These are phyloP conservation scores for Meganola albula DNA, from an alignment of 2,888 invertebrate genomes.

Conservation along the genomic window DNA sequence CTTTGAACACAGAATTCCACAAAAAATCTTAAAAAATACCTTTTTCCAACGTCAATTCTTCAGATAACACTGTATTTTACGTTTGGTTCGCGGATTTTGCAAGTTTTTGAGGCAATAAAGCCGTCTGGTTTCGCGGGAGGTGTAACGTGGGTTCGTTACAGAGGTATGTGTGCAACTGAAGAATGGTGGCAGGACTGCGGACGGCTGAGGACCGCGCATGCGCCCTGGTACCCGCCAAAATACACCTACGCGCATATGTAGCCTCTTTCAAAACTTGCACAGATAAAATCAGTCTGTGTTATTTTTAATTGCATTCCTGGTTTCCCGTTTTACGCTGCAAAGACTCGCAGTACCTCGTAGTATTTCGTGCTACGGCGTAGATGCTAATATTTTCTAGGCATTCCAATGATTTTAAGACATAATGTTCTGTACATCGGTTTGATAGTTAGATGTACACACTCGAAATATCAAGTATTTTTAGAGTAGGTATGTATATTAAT, in stretches of 20 bases:
- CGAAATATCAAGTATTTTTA: too few relatives aligned
- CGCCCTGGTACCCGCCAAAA: slow-evolving; percentile 70
- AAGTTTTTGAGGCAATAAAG: slow-evolving; percentile 56
- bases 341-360: too few relatives aligned
- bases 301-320: slow-evolving; percentile 1
- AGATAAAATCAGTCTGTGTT: slow-evolving; percentile 31
- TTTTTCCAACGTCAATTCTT: slow-evolving; percentile 18
- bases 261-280: slow-evolving; percentile 56
- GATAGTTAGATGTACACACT: too few relatives aligned
- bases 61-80: slow-evolving; percentile 38
- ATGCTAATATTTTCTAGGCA: too few relatives aligned
- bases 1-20: slow-evolving; percentile 34
- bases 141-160: slow-evolving; percentile 38
- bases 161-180: slow-evolving; percentile 64
- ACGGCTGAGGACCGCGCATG: slow-evolving; percentile 58
- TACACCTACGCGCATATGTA: slow-evolving; percentile 69
- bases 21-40: slow-evolving; percentile 26
- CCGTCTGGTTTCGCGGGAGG: slow-evolving; percentile 35
- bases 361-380: too few relatives aligned
- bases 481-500: too few relatives aligned
- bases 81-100: slow-evolving; percentile 35
- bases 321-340: not conserved
- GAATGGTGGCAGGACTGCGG: slow-evolving; percentile 76
- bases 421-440: too few relatives aligned
- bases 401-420: too few relatives aligned